A percentile compares a stretch with the other conserved stretches of the same genome.
Conservation (phyloP, 1,140 invertebrate species). For the Drosophila baimaii region DNA sequence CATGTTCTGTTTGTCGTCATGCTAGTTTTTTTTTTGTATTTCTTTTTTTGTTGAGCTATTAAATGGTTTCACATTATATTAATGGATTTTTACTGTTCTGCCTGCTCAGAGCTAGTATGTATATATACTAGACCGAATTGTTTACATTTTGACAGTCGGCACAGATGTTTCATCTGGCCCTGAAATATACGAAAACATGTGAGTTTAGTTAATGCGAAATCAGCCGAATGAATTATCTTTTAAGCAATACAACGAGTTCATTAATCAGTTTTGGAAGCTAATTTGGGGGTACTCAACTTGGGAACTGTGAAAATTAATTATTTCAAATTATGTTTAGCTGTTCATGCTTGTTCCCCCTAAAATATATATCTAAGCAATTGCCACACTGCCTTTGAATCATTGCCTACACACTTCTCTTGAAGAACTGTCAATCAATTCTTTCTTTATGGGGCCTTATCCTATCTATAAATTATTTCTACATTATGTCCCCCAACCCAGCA, state of each 20-base stretch:
- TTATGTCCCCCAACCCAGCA: slow-evolving; percentile 26
- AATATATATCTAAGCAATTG: not conserved
- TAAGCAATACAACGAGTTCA: slow-evolving; percentile 36
- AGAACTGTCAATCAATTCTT: slow-evolving; percentile 35
- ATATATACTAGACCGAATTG: slow-evolving; percentile 15
- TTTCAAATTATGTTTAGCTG: not conserved
- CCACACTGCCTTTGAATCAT: slow-evolving; percentile 3
- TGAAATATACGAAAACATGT: slow-evolving; percentile 39
- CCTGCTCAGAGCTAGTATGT: slow-evolving; percentile 7
- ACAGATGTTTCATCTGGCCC: slow-evolving; percentile 44
- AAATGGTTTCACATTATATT: slow-evolving; percentile 49
- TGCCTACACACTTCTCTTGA: not conserved
- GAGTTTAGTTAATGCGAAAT: slow-evolving; percentile 44
- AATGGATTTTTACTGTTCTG: slow-evolving; percentile 51
- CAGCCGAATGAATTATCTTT: slow-evolving; percentile 20
- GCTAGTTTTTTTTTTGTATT: slow-evolving; percentile 18
- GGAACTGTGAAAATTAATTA: slow-evolving; percentile 1
- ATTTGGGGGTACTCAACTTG: not conserved
- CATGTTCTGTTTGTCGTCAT: slow-evolving; percentile 42
- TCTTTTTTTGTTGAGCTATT: slow-evolving; percentile 28
- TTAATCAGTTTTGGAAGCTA: slow-evolving; percentile 25
- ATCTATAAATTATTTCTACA: slow-evolving; percentile 63
- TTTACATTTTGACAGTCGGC: slow-evolving; percentile 47
- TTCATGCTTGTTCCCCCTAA: not conserved
- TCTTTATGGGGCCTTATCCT: slow-evolving; percentile 26